Conservation (phyloP, 2,113 vertebrate genomes). For the Oncorhynchus nerka region DNA sequence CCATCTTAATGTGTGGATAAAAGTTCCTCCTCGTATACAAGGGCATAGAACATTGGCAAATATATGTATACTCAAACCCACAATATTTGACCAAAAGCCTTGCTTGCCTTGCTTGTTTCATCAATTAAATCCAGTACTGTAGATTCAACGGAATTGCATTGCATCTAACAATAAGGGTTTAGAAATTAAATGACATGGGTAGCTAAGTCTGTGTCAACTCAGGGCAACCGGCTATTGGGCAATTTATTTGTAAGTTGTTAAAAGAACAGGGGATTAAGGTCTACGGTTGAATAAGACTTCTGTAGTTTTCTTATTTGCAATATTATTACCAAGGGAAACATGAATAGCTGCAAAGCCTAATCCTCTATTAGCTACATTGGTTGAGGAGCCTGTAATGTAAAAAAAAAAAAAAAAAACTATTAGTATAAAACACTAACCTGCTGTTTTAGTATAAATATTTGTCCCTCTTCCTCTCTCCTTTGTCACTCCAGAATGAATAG, state of each 20-base stretch:
- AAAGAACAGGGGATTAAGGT: neutral
- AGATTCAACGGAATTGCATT: neutral
- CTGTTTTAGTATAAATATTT: slow-evolving; percentile 31
- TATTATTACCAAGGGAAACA: slow-evolving; percentile 25
- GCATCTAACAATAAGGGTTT: neutral
- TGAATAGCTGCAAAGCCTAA: slow-evolving; percentile 15
- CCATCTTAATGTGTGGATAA: neutral
- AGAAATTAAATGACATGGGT: neutral
- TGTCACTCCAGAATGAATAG: slow-evolving; percentile 53
- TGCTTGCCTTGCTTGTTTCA: neutral
- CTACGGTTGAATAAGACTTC: neutral
- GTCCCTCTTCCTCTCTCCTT: slow-evolving; percentile 48
- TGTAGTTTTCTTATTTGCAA: slow-evolving; percentile 13
- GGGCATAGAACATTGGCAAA: neutral
- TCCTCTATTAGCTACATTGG: neutral
- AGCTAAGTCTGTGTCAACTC: neutral
- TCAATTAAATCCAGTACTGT: neutral
- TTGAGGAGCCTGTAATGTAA: slow-evolving; percentile 33
- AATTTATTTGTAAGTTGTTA: neutral
- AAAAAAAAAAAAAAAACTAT: slow-evolving; percentile 21
- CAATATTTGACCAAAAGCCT: neutral
- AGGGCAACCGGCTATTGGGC: neutral
- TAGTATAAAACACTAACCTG: slow-evolving; percentile 75
- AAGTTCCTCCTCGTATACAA: neutral
- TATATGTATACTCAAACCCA: neutral